Evolutionary conservation across 2,113 vertebrate species (phyloP), one percentile per base, ranked within the genome.

Genomic region (Brachypodius melanocephalos): DNA sequence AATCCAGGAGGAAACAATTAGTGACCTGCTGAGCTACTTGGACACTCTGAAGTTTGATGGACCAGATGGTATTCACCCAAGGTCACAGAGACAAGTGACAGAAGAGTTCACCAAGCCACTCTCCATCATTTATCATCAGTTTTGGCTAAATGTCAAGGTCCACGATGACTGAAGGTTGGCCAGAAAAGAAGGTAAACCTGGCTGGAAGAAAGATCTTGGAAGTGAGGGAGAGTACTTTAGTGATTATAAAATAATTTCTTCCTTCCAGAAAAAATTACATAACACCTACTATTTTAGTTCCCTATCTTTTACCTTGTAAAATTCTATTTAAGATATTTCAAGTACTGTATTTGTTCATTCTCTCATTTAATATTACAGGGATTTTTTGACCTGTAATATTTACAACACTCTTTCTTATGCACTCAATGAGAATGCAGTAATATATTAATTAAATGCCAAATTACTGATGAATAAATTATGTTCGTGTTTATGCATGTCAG

Each of bases 381-480:
- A 51, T 52, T 89, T 94, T 73, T 78, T 88, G 59, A 86, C 43
- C n/a, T 86, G 40, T 95, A 65, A 69, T 92, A 90, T 68, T 83
- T 90, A 88, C 58, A 92, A 46, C 18, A 31, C 8, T 63, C 21
- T 88, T 95, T 66, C 22, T 61, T 82, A 89, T 32, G 52, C 54
- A 69, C 10, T 58, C 57, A 77, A 32, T 49, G 43, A 88, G 19
- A 93, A 88, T 31, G 61, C 32, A 91, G 36, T 83, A 48, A 58
- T 90, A 73, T 94, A 94, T 96, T 90, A 95, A 97, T 97, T 94
- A 95, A 96, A 96, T 32, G 51, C 26, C 36, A 69, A 61, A 80
- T 95, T 86, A 91, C 86, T 93, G 85, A 93, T 86, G 52, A 97
- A 95, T 95, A 94, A 94, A 93, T 91, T 52, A 52, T 96, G 73